These are phyloP conservation scores for Coremacera marginata DNA, from an alignment of 2,888 invertebrate genomes.

Conservation along the genomic window DNA sequence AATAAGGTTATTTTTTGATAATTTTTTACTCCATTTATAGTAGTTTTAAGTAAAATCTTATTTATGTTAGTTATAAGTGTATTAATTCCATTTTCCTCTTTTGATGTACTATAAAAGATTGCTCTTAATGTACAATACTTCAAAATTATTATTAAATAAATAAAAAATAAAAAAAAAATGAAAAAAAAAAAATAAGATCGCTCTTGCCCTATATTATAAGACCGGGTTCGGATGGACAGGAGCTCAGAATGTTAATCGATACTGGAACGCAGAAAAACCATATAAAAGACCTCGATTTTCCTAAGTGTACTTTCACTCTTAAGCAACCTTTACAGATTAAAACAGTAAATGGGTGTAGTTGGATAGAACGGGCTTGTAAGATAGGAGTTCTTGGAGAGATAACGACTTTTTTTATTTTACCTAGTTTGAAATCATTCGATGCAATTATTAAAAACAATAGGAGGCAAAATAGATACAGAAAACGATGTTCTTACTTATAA, in stretches of 20 bases:
- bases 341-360: constrained; percentile 24
- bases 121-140: too few relatives aligned
- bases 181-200: too few relatives aligned
- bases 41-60: too few relatives aligned
- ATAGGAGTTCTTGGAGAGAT: constrained; percentile 28
- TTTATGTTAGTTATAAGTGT: too few relatives aligned
- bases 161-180: too few relatives aligned
- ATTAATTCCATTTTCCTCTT: too few relatives aligned
- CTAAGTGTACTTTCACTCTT: not conserved
- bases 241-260: constrained; percentile 13
- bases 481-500: constrained; percentile 16
- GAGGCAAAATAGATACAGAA: not conserved
- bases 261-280: constrained; percentile 14
- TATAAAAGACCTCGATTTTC: not conserved
- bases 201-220: not conserved
- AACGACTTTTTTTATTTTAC: not conserved
- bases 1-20: too few relatives aligned
- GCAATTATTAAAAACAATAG: constrained; percentile 11
- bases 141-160: too few relatives aligned
- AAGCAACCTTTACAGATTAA: constrained; percentile 16
- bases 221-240: not conserved
- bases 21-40: too few relatives aligned
- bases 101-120: too few relatives aligned
- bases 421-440: constrained; percentile 3
- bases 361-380: not conserved